phyloP scores from a whole-genome alignment of 1,140 invertebrate species.

The Habropoda laboriosa region DNA sequence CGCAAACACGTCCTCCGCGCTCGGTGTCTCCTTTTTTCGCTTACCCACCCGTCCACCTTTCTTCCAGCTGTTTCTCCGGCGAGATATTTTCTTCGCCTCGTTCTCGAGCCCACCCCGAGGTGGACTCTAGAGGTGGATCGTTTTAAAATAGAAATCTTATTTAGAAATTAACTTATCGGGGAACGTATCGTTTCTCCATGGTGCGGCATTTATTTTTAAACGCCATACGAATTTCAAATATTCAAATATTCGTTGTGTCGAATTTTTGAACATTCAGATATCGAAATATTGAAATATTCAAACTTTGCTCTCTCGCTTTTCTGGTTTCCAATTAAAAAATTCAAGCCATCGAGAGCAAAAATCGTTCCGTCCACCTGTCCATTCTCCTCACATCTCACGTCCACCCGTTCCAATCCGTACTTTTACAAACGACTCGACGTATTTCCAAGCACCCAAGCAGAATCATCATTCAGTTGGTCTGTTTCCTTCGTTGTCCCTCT shows the following conservation, averaged over 20 bases:
- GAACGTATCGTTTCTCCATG: neutral
- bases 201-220: neutral
- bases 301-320: too few relatives aligned
- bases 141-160: neutral
- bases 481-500: constrained; percentile 2
- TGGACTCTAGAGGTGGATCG: neutral
- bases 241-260: too few relatives aligned
- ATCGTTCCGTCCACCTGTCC: constrained; percentile 5
- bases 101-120: neutral
- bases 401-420: neutral
- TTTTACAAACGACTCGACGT: neutral
- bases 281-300: too few relatives aligned
- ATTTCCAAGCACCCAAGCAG: neutral
- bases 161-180: neutral
- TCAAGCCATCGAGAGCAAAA: too few relatives aligned
- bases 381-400: too few relatives aligned
- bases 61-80: neutral
- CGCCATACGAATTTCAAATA: neutral
- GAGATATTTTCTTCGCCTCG: neutral
- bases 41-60: too few relatives aligned
- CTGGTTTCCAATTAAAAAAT: neutral
- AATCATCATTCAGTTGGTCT: constrained; percentile 3
- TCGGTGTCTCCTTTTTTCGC: neutral
- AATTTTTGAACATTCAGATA: too few relatives aligned
- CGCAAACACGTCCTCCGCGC: constrained; percentile 19